Evolutionary conservation across 2,888 invertebrate genomes (phyloP), one percentile per base, ranked within the genome.

Genomic region (Plebejus melissa): DNA sequence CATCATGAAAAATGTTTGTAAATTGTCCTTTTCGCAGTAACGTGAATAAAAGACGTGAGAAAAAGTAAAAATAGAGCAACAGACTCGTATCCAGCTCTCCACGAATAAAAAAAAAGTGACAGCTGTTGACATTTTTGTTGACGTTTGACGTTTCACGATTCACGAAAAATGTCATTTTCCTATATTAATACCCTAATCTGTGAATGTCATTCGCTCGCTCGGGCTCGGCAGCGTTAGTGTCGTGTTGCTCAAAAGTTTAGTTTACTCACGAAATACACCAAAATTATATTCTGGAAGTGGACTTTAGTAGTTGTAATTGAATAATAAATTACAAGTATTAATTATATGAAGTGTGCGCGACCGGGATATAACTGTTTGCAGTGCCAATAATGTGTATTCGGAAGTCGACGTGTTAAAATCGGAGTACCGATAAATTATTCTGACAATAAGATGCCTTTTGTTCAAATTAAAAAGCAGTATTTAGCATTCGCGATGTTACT

Each of bases 401-500:
- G 22, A 57, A 75, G 57, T 70, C 57, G 75, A 75, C 38, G 75
- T 75, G 57, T 50, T 65, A 75, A 69, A 75, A 28, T 57, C 54
- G 75, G 70, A 28, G 41, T 71, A 28, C 70, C 70, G 70, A 71
- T 70, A 22, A 70, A 54, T 75, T 74, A 76, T 58, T 80, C 79
- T 79, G 79, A 84, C 80, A 84, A 80, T 87, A 92, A 85, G 82
- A 92, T 92, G 93, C 87, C 87, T 87, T 92, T 93, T 87, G 85
- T 90, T 79, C 89, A 87, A 80, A 87, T 92, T 77, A 93, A 93
- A 80, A 93, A 93, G 86, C 93, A 93, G 86, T 93, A 93, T 82
- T 81, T 93, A 84, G 89, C 87, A 76, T 77, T 93, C 82, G 93
- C 87, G 80, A 91, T 93, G 90, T 87, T 93, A 82, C 79, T 93